Evolutionary conservation across 1,140 invertebrate genomes (phyloP).

Genomic region (Dufourea novaeangliae): DNA sequence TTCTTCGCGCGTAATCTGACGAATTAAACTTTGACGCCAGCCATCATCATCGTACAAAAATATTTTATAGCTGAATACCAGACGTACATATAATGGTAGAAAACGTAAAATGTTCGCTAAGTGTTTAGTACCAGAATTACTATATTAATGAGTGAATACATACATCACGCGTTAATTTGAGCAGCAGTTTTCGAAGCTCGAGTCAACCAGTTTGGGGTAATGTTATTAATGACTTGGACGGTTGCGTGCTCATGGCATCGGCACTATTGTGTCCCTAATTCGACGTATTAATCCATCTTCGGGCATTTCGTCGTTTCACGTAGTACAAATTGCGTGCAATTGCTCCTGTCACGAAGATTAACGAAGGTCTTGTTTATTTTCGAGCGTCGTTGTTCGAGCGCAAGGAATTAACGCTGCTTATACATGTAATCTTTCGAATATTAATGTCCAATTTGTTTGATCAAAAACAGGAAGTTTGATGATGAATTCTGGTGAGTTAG

Average conservation of each 20-base stretch:
- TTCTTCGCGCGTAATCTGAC: background rate
- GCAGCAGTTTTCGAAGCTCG: background rate
- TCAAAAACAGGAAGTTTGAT: no score
- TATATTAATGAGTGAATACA: background rate
- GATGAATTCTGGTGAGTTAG: no score
- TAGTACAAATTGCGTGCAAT: conserved; percentile 1
- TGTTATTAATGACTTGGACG: conserved; percentile 4
- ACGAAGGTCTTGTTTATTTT: background rate
- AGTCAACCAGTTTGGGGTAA: background rate
- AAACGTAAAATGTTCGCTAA: background rate
- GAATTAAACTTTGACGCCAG: background rate
- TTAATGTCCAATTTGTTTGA: background rate
- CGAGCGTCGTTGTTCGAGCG: background rate
- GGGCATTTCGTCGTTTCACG: background rate
- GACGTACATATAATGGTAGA: background rate
- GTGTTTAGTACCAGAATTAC: background rate
- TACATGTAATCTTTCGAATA: background rate
- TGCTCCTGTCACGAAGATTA: conserved; percentile 1
- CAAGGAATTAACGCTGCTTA: background rate
- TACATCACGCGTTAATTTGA: background rate
- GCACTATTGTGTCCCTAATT: conserved; percentile 14
- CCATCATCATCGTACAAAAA: no score
- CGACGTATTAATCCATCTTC: conserved; percentile 18
- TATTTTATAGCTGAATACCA: background rate
- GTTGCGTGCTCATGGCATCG: background rate